Evolutionary conservation across 2,113 vertebrate genomes (phyloP), one percentile per base, ranked within the genome.

Genomic region (Progne subis): DNA sequence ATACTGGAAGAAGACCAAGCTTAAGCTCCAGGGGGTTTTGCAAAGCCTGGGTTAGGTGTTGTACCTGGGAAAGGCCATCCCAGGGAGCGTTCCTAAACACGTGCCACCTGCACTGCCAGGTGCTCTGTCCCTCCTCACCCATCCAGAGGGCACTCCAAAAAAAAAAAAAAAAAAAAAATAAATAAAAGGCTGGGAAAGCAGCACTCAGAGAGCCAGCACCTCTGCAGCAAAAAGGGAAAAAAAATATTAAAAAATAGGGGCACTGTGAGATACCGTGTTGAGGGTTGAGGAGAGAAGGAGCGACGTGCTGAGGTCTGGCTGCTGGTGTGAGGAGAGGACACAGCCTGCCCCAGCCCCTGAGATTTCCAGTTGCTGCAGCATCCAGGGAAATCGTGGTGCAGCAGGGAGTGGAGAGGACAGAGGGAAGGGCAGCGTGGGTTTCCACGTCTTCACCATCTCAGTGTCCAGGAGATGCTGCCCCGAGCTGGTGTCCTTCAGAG

Each of bases 401-500:
- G 70, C 7, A 55, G 70, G 65, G 67, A 86, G 23, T 6, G 60
- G n/a, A 76, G 49, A 0, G 3, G 41, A 52, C 20, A 79, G 78
- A 86, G 69, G 57, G 78, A 49, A 80, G 47, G 74, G 75, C 60
- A 47, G 69, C 21, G 78, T 1, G 44, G 69, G 29, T 64, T 79
- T 55, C 63, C 13, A 2, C 19, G 0, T 91, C 72, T 88, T 90
- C 94, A 89, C 68, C 71, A 59, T 32, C 43, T 52, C 91, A 65
- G 61, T 15, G 59, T 82, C 78, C 47, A 32, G 59, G 29, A 82
- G 55, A 44, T 14, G 80, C 19, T 21, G 4, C 59, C 43, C 70
- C 0, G 0, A 53, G 60, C 71, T 69, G 1, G 0, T 0, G 5
- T 29, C 59, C 44, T 14, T 98, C 98, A 99, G 96, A 98, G 98